phyloP scores from a whole-genome alignment of 2,797 vertebrate genomes.

The Cossypha dichroa region DNA sequence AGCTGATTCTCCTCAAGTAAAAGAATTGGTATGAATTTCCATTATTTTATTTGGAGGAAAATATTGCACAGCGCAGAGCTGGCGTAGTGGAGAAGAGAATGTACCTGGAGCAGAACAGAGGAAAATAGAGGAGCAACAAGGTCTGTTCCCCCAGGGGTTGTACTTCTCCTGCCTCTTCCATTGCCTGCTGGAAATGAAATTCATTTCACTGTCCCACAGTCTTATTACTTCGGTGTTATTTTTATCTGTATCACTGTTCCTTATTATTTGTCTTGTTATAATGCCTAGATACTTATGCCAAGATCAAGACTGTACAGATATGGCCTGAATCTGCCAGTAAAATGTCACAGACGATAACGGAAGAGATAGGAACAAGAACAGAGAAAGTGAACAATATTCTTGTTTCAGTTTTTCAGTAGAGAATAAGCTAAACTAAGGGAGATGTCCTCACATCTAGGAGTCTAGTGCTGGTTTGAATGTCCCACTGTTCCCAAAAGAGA shows the following conservation, averaged over 20 bases:
- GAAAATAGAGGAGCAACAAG: background rate
- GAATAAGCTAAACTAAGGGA: background rate
- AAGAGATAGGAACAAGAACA: background rate
- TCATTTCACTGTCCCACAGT: background rate
- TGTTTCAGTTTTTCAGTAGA: background rate
- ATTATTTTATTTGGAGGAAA: background rate
- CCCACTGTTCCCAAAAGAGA: background rate
- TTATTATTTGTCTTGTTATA: slow-evolving; percentile 21
- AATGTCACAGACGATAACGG: background rate
- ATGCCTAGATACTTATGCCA: background rate
- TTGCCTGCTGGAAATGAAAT: background rate
- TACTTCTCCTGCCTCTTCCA: background rate
- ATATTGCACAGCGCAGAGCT: background rate
- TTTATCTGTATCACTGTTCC: background rate
- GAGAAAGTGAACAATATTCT: background rate
- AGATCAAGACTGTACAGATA: slow-evolving; percentile 3
- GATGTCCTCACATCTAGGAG: background rate
- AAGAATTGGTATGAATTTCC: background rate
- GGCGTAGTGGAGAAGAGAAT: background rate
- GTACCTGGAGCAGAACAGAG: background rate
- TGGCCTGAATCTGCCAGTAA: slow-evolving; percentile 15
- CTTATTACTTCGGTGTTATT: background rate
- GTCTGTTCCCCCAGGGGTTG: background rate
- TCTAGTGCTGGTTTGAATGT: background rate
- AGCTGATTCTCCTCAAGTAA: background rate